A percentile compares a stretch with the other conserved stretches of the same genome.
Conservation (phyloP, 2,888 invertebrate species). For the Cyrtodaria siliqua region DNA sequence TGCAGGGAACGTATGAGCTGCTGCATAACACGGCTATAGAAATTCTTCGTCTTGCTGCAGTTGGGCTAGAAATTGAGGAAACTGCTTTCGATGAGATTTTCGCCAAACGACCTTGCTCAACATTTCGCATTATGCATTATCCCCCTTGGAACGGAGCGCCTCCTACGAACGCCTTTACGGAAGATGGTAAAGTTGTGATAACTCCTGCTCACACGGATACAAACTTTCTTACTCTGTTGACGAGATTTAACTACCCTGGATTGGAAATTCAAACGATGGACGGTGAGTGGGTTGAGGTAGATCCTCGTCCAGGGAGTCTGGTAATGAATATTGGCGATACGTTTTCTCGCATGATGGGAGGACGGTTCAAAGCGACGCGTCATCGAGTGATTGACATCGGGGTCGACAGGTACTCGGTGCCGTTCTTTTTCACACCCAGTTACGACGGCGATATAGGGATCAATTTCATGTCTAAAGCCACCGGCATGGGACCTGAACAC, state of each 20-base stretch:
- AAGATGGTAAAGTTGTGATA: conserved; percentile 63
- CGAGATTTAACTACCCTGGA: conserved; percentile 67
- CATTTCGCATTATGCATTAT: conserved; percentile 71
- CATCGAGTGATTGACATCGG: conserved; percentile 72
- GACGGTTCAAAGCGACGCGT: conserved; percentile 67
- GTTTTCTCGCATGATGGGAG: conserved; percentile 70
- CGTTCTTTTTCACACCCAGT: conserved; percentile 72
- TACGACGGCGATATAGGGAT: conserved; percentile 69
- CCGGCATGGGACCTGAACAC: conserved; percentile 54
- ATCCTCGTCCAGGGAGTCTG: conserved; percentile 66
- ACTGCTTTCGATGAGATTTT: conserved; percentile 68
- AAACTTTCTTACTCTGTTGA: conserved; percentile 67
- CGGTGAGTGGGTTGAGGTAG: conserved; percentile 66
- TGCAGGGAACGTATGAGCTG: conserved; percentile 55
- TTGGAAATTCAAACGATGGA: conserved; percentile 58
- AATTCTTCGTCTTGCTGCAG: conserved; percentile 66
- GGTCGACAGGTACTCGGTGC: conserved; percentile 66
- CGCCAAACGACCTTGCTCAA: conserved; percentile 65
- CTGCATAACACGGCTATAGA: conserved; percentile 65
- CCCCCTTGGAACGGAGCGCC: conserved; percentile 64
- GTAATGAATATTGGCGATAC: conserved; percentile 75
- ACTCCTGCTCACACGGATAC: conserved; percentile 74
- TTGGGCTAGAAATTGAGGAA: conserved; percentile 68
- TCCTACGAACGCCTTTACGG: conserved; percentile 54
- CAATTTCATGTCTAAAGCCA: conserved; percentile 63